Conservation (phyloP, 2,113 vertebrate genomes). For the Cebus imitator region DNA sequence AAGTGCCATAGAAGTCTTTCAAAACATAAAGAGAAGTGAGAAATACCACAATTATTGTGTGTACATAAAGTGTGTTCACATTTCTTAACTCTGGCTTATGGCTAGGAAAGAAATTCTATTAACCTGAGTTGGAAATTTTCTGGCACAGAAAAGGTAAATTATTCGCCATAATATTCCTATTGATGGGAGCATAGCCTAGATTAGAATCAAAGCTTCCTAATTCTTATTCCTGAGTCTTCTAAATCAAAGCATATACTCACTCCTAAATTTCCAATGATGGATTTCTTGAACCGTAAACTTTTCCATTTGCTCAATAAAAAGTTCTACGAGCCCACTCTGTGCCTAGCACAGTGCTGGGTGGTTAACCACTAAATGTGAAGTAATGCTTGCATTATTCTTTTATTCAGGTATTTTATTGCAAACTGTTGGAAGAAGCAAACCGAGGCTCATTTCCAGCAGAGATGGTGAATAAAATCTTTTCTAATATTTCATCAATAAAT, state of each 20-base stretch:
- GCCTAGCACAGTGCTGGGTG: not conserved
- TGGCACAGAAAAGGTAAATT: not conserved
- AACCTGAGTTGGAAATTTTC: not conserved
- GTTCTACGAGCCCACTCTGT: not conserved
- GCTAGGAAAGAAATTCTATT: not conserved
- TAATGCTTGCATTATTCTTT: conserved; percentile 64
- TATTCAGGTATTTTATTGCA: conserved; percentile 92
- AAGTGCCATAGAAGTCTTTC: not conserved
- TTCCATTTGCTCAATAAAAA: not conserved
- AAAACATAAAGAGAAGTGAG: not conserved
- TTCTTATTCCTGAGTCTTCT: not conserved
- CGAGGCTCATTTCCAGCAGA: conserved; percentile 95
- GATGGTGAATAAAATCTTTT: conserved; percentile 97
- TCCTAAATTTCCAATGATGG: not conserved
- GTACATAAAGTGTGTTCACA: not conserved
- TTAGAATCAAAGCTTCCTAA: not conserved
- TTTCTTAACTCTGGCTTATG: not conserved
- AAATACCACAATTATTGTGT: not conserved
- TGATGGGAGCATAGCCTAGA: not conserved
- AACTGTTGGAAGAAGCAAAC: conserved; percentile 93
- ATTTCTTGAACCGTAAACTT: conserved; percentile 1
- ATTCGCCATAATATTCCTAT: not conserved
- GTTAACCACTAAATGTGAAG: not conserved
- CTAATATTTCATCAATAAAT: conserved; percentile 96
- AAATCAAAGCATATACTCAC: not conserved